Percentiles rank a stretch among this genome's conserved stretches.
phyloP scores from a whole-genome alignment of 2,113 vertebrate species.

The Sceloporus undulatus region DNA sequence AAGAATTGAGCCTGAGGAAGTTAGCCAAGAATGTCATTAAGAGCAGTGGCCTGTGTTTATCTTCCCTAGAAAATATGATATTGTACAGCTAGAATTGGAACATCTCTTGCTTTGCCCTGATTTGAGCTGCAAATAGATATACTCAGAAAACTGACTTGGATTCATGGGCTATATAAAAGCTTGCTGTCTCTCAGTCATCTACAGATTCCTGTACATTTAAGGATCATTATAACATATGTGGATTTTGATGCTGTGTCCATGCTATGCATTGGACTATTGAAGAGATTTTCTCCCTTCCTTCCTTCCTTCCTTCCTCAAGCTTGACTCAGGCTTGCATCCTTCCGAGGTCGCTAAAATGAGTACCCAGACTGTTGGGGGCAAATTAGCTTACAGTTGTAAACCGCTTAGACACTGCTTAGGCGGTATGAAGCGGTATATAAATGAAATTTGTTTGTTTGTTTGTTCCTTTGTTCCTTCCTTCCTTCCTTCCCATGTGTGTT shows the following conservation, averaged over 20 bases:
- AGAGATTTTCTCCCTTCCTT: background rate
- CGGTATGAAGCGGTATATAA: too few species aligned
- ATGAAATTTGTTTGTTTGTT: too few species aligned
- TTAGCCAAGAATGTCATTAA: background rate
- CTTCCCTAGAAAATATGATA: background rate
- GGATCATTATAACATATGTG: background rate
- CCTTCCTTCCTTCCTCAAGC: too few species aligned
- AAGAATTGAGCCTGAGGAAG: background rate
- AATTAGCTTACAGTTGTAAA: too few species aligned
- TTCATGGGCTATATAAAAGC: background rate
- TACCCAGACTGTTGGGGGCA: too few species aligned
- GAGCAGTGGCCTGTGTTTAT: background rate
- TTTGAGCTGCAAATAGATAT: background rate
- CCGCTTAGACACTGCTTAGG: too few species aligned
- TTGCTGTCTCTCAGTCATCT: background rate
- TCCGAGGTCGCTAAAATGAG: too few species aligned
- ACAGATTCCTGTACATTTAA: background rate
- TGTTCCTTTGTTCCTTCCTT: too few species aligned
- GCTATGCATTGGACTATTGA: background rate
- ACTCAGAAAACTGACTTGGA: background rate
- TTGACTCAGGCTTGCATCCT: too few species aligned
- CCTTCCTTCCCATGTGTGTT: too few species aligned
- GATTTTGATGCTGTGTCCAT: background rate
- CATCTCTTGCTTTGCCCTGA: background rate
- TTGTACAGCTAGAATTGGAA: background rate